phyloP scores from a whole-genome alignment of 2,888 invertebrate genomes.

The Chrysolina americana region DNA sequence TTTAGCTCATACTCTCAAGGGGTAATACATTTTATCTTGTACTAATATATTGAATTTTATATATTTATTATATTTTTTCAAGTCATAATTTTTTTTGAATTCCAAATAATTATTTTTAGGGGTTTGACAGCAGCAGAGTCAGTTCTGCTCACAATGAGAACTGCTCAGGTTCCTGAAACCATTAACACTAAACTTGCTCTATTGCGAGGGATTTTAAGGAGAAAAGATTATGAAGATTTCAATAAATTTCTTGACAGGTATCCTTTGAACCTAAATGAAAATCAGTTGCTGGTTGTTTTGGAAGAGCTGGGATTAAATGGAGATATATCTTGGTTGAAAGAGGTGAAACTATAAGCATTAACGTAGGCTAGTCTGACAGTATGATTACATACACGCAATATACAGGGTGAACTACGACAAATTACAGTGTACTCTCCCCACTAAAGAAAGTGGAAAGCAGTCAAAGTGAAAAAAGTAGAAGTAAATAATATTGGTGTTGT shows the following conservation, averaged over 20 bases:
- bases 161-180: conserved; percentile 71
- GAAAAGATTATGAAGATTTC: conserved; percentile 66
- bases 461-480: too few species aligned
- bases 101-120: conserved; percentile 46
- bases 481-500: too few species aligned
- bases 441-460: too few species aligned
- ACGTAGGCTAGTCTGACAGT: too few species aligned
- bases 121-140: conserved; percentile 70
- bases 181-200: conserved; percentile 72
- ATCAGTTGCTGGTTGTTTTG: conserved; percentile 68
- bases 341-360: conserved; percentile 37
- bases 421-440: too few species aligned
- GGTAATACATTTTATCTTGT: conserved; percentile 66
- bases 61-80: too few species aligned
- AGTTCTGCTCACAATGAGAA: conserved; percentile 74
- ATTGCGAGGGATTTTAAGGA: conserved; percentile 71
- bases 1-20: conserved; percentile 73
- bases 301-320: conserved; percentile 68
- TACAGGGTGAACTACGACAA: too few species aligned
- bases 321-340: conserved; percentile 47
- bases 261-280: conserved; percentile 56
- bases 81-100: conserved; percentile 26
- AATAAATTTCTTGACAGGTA: conserved; percentile 67
- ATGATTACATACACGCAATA: too few species aligned
- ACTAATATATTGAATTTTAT: too few species aligned